Conservation (phyloP, 2,113 vertebrate species). For the Protobothrops mucrosquamatus region DNA sequence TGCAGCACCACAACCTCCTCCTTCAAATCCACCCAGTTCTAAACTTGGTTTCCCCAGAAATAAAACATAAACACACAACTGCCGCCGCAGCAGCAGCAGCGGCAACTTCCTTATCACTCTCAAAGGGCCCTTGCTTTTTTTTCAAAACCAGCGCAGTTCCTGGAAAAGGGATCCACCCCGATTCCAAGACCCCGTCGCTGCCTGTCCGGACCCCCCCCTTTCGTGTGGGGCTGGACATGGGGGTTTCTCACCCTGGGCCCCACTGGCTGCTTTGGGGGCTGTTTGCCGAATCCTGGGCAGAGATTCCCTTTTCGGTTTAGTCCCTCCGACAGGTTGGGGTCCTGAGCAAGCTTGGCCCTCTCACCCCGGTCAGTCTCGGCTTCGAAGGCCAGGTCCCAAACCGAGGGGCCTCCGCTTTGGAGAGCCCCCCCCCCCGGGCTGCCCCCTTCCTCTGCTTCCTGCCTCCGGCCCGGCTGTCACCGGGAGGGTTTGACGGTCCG, state of each 20-base stretch:
- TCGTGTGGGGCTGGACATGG: too few relatives aligned
- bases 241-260: not conserved
- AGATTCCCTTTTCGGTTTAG: too few relatives aligned
- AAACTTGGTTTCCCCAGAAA: not conserved
- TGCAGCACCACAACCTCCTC: too few relatives aligned
- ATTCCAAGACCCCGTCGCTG: not conserved
- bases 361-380: not conserved
- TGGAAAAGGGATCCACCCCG: not conserved
- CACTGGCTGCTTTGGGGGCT: not conserved
- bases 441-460: not conserved
- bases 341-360: fast-evolving
- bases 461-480: not conserved
- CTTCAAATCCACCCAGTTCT: not conserved
- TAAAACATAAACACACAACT: not conserved
- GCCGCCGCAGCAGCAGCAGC: too few relatives aligned
- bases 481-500: not conserved
- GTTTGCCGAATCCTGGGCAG: too few relatives aligned
- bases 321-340: not conserved
- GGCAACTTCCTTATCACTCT: too few relatives aligned
- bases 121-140: too few relatives aligned
- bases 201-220: not conserved
- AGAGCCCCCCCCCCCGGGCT: not conserved
- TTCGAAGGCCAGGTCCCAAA: fast-evolving
- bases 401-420: not conserved
- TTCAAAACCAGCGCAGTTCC: not conserved